Evolutionary conservation across 2,888 invertebrate genomes (phyloP), one percentile per base, ranked within the genome.

Genomic region (Catocala sponsa): DNA sequence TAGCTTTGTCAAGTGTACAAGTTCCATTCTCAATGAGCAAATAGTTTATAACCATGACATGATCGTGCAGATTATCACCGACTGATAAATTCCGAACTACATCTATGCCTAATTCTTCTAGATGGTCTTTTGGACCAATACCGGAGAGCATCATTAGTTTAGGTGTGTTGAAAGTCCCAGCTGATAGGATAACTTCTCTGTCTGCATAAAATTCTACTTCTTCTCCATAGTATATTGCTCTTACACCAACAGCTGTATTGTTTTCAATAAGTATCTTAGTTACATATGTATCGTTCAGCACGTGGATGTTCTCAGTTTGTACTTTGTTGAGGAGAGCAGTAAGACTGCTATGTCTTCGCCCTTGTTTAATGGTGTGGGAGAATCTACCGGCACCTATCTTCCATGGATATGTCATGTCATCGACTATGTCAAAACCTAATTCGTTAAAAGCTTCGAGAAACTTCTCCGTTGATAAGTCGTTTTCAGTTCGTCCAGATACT

Each of bases 141-240:
- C 92, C 92, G 0, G 92, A 92, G 0, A 91, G 77, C 58, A 91
- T 74, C 50, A 93, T 61, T 12, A 92, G 63, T 72, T 93, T 91
- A 0, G 92, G 81, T 11, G 91, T 86, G 64, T 92, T 92, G 51
- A 90, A 91, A 0, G 91, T 84, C 0, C 92, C 92, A 0, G 92
- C 88, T 1, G 89, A 84, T n/a, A 91, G 15, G 11, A 92, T 80
- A 0, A 92, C 85, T 72, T 92, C 92, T 50, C 82, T 86, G 1
- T 79, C 69, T 0, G 85, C 86, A 52, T 79, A 87, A 44, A 86
- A 86, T 9, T 74, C 50, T 10, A 81, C 70, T 33, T 82, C 74
- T 12, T 82, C 59, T 4, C 73, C 77, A 15, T 82, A 70, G 0
- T 58, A 41, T 2, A 79, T 13, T 2, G 85, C 87, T 60, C 74